Evolutionary conservation across 1,140 invertebrate genomes (phyloP), one percentile per base, ranked within the genome.

Genomic region (Aphaenogaster floridana): DNA sequence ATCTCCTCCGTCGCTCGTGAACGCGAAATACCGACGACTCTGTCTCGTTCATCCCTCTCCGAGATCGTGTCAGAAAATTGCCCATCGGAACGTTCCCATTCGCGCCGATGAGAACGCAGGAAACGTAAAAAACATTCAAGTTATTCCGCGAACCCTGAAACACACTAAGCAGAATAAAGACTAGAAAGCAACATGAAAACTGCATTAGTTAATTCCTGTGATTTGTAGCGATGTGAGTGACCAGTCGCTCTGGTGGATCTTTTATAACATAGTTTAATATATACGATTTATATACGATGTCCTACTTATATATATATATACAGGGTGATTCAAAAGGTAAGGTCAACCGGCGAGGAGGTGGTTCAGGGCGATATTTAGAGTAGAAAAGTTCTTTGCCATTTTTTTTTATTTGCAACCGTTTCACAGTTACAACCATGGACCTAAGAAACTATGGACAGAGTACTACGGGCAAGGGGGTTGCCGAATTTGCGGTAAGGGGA

Each of bases 1-100:
- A 91, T 91, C 90, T 86, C n/a, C 42, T 54, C 17, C 66, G 64
- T 71, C 66, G 86, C 86, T 74, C 71, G 48, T 69, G 78, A 72
- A 80, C 80, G 76, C 52, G 69, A 57, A 90, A 90, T 77, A 85
- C 63, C 88, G 13, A 66, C 39, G 45, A 89, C 84, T 28, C 28
- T 54, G 54, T n/a, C 34, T 52, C 39, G n/a, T 9, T 68, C 13
- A 54, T 81, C 28, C 36, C 36, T 45, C 3, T 52, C 68, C 1
- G 11, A 69, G 45, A 61, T 80, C 34, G 45, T 71, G 50, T 57
- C 57, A 63, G 34, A 57, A 68, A 54, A 71, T 86, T 57, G 50
- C 21, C 71, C 36, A 48, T 61, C 42, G 4, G n/a, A 3, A 76
- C 57, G 28, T 63, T 48, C 59, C 45, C 63, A 50, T 39, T 84